These are phyloP conservation scores for Riptortus pedestris DNA, from an alignment of 1,140 invertebrate genomes.

Conservation along the genomic window DNA sequence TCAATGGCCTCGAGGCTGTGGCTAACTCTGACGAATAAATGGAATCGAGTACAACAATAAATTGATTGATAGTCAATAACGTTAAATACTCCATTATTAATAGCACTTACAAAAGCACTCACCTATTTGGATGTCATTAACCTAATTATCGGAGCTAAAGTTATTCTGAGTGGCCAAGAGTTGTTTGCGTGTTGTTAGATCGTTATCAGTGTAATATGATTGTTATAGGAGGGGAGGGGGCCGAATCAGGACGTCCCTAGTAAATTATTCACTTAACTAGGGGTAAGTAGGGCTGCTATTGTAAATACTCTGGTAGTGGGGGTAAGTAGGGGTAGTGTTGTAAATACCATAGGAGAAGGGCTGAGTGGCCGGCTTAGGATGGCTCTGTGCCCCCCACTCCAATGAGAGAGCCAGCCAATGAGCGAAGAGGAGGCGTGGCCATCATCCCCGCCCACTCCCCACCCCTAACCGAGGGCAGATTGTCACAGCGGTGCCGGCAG, in stretches of 20 bases:
- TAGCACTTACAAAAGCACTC: too few relatives aligned
- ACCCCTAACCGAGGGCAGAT: not conserved
- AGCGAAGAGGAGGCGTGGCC: not conserved
- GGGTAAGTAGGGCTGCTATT: constrained; percentile 8
- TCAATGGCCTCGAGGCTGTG: too few relatives aligned
- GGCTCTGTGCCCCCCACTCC: constrained; percentile 7
- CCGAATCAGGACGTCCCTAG: not conserved
- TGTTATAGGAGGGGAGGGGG: constrained; percentile 8
- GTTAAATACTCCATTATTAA: too few relatives aligned
- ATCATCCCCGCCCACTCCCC: not conserved
- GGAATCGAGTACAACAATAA: too few relatives aligned
- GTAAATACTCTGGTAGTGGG: constrained; percentile 9
- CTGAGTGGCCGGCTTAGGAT: constrained; percentile 11
- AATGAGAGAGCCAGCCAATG: not conserved
- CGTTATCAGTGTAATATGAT: constrained; percentile 14
- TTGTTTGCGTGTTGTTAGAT: constrained; percentile 9
- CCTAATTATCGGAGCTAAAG: not conserved
- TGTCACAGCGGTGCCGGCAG: not conserved
- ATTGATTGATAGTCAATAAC: too few relatives aligned
- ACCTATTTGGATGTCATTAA: not conserved
- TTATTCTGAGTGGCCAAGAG: not conserved
- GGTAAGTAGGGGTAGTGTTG: constrained; percentile 13
- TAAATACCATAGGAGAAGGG: constrained; percentile 7
- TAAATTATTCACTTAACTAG: constrained; percentile 18
- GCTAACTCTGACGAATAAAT: too few relatives aligned